A percentile compares a stretch with the other conserved stretches of the same genome.
These are phyloP conservation scores for Tolypeutes matacus DNA, from an alignment of 2,797 vertebrate species.

Conservation along the genomic window DNA sequence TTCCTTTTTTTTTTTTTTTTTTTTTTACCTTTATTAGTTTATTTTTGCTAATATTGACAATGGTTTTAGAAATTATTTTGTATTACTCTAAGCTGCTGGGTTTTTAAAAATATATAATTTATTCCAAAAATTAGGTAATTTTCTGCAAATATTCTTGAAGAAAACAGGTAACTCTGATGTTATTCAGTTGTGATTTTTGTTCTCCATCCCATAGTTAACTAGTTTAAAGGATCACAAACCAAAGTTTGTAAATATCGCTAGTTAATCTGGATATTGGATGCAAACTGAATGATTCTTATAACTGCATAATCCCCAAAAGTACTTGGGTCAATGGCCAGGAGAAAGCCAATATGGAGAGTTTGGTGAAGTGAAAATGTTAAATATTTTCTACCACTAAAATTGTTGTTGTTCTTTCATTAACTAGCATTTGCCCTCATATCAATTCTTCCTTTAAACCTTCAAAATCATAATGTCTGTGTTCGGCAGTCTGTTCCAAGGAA, in stretches of 20 bases:
- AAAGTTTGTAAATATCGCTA: neutral
- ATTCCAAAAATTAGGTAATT: slow-evolving; percentile 28
- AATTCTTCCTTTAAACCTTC: neutral
- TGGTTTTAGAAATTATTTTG: slow-evolving; percentile 38
- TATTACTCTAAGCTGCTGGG: neutral
- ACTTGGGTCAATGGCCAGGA: neutral
- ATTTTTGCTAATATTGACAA: slow-evolving; percentile 9
- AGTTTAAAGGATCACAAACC: neutral
- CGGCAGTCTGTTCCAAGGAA: neutral
- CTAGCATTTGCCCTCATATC: neutral
- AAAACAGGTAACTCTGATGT: neutral
- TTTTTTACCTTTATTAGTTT: neutral
- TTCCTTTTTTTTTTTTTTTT: neutral
- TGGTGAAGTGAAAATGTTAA: neutral
- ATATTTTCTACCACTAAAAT: neutral
- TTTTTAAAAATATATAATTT: neutral
- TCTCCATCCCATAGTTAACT: neutral
- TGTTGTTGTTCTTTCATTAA: neutral
- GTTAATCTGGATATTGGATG: neutral
- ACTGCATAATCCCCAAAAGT: neutral
- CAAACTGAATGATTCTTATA: neutral
- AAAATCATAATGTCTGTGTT: slow-evolving; percentile 19
- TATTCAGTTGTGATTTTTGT: slow-evolving; percentile 58
- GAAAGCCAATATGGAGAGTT: neutral
- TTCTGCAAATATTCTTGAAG: slow-evolving; percentile 34